Conservation (phyloP, 2,113 vertebrate species). For the Passer domesticus region DNA sequence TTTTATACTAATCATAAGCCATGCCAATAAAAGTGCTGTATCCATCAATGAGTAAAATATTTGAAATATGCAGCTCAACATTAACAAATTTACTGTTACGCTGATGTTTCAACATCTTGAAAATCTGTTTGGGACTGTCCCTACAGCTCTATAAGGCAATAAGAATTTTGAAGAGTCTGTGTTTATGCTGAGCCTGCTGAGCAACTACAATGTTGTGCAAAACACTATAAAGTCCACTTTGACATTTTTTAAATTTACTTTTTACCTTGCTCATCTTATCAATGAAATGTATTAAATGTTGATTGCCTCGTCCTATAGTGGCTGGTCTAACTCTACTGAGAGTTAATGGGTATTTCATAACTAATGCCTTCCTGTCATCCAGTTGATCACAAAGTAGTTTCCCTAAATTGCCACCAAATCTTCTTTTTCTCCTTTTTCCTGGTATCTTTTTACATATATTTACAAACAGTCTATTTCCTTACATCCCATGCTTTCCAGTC, state of each 20-base stretch:
- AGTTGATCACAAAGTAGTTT: background rate
- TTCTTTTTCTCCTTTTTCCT: background rate
- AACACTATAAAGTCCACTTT: background rate
- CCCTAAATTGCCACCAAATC: background rate
- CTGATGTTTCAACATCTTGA: background rate
- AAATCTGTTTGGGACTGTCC: background rate
- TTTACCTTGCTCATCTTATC: background rate
- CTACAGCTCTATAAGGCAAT: background rate
- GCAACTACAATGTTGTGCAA: background rate
- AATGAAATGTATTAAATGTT: background rate
- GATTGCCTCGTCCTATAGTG: background rate
- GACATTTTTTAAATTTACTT: background rate
- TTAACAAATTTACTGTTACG: background rate
- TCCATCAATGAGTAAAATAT: background rate
- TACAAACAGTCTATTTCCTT: background rate
- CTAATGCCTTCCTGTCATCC: background rate
- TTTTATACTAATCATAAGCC: background rate
- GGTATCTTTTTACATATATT: background rate
- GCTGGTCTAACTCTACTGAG: background rate
- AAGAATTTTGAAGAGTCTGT: background rate
- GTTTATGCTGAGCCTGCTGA: background rate
- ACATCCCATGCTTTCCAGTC: background rate
- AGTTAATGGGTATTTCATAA: background rate
- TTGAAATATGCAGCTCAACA: background rate
- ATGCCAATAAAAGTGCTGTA: background rate